Base-by-base conservation (phyloP, 2,113 vertebrate species). In the Erpornis zantholeuca region DNA sequence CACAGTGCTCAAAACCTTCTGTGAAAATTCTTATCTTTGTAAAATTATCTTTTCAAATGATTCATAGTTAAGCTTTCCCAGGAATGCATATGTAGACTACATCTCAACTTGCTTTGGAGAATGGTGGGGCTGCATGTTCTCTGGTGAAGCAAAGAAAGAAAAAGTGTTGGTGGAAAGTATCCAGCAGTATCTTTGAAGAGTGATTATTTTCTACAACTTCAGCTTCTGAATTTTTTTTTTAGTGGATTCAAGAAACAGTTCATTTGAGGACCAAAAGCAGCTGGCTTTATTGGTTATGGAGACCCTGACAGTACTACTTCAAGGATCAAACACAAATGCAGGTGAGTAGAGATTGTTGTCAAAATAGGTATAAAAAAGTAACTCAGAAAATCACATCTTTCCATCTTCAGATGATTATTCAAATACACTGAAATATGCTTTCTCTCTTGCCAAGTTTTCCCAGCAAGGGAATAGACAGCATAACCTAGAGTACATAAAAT, bases 211-310 rank as follows among this genome's bases (percentile, higher is more conserved):
- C 20, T 47, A 1, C 64, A 16, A 50, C 23, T 82, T 86, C 12
- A 72, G 33, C 59, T 79, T 96, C 63, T 92, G 65, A 77, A 94
- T 23, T 54, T 85, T 33, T 96, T 88, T 90, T 95, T 23, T 82
- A 99, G 99, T 98, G 33, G 99, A 99, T 91, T 98, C 98, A 93
- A 99, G 98, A 93, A 99, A 98, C 96, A 97, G 96, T 25, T 98
- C 98, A 40, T 97, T 98, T 28, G 99, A 99, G 97, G 99, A 99
- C 91, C 99, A 99, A 98, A 99, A 99, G 90, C 99, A 99, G 92
- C 85, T 99, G 94, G 99, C 99, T 71, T 98, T 99, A 97, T 95
- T 99, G 95, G 99, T 99, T 92, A 99, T 99, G 99, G 99, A 99
- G 97, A 99, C 99, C 1, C 97, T 99, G 90, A 99, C 99, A 10